Base-by-base conservation (phyloP, 2,113 vertebrate genomes). In the Phylloscopus trochilus region DNA sequence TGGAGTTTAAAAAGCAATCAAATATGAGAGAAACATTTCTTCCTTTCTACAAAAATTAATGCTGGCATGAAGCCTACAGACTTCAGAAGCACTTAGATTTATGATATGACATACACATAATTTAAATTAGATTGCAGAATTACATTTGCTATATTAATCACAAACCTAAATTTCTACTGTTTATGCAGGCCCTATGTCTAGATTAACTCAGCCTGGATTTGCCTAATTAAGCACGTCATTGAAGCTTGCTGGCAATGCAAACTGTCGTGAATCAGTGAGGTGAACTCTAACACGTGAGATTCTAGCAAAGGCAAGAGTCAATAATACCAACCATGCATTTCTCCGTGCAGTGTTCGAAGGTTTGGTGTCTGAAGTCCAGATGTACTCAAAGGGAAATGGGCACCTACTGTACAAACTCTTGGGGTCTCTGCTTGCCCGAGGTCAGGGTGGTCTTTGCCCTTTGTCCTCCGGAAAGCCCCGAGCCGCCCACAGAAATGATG, bases 91-190 rank as follows among this genome's bases (percentile, higher is more conserved):
- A 83, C 77, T 93, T 93, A 90, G 72, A 83, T 93, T 89, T 89
- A 77, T 90, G 78, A 44, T 47, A 52, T 22, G 55, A 74, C 43
- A 77, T 74, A 63, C 14, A 47, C 51, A 49, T 51, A 67, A 94
- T 75, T 90, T 81, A 80, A 90, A 83, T 92, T 80, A 77, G 46
- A 70, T 20, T 21, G 33, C 55, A 90, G 83, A 85, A 88, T 80
- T 77, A 80, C 46, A 83, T 93, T 92, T 94, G 21, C 51, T 88
- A 31, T 59, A 86, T 95, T 92, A 94, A 95, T 86, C 72, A 89
- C 72, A 85, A 55, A 63, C 43, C 39, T 83, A 39, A 80, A 58
- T 74, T 86, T 88, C 43, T 69, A 33, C 35, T 93, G 67, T 80
- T 93, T 77, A 91, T 74, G 91, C 23, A 69, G 31, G 37, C 69